phyloP scores from a whole-genome alignment of 2,888 invertebrate genomes.

The Trichopria drosophilae region DNA sequence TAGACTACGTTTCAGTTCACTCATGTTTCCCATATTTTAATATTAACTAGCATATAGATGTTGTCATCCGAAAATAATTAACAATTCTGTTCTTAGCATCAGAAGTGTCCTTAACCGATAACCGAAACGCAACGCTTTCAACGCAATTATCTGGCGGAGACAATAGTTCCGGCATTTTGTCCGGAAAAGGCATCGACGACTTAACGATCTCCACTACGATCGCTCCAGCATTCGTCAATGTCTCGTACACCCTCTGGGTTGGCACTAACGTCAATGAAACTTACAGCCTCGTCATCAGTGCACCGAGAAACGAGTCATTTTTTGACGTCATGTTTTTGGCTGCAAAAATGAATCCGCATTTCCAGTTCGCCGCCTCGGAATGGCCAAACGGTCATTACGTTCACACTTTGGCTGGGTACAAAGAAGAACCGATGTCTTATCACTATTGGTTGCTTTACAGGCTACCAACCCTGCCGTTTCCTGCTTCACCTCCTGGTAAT shows the following conservation, averaged over 20 bases:
- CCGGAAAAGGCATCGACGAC: slow-evolving; percentile 29
- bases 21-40: too few relatives aligned
- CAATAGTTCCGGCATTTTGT: too few relatives aligned
- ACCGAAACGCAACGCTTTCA: too few relatives aligned
- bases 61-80: too few relatives aligned
- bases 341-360: slow-evolving; percentile 73
- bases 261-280: slow-evolving; percentile 83
- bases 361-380: slow-evolving; percentile 78
- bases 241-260: slow-evolving; percentile 86
- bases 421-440: slow-evolving; percentile 80
- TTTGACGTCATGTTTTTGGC: slow-evolving; percentile 82
- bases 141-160: too few relatives aligned
- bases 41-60: too few relatives aligned
- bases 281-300: slow-evolving; percentile 74
- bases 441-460: slow-evolving; percentile 89
- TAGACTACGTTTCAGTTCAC: too few relatives aligned
- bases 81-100: too few relatives aligned
- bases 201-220: slow-evolving; percentile 31
- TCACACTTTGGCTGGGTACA: slow-evolving; percentile 79
- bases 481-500: slow-evolving; percentile 80
- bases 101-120: too few relatives aligned
- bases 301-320: slow-evolving; percentile 72
- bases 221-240: slow-evolving; percentile 60
- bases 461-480: slow-evolving; percentile 78
- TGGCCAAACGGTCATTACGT: slow-evolving; percentile 94